Conservation (phyloP, 2,797 vertebrate species). For the Acanthurus tractus region DNA sequence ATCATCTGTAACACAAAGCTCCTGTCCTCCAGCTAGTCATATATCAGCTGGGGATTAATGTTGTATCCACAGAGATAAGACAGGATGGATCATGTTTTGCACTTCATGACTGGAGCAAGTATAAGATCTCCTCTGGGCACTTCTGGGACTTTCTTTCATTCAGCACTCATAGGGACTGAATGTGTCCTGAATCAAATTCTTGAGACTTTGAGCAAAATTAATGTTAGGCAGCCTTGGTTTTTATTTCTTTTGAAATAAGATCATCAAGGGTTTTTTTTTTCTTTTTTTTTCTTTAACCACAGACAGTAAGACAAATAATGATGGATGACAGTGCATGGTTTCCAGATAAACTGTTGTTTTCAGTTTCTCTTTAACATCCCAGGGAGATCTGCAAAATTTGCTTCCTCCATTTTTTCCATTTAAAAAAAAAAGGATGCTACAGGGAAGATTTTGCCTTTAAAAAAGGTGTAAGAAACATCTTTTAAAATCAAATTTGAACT, state of each 20-base stretch:
- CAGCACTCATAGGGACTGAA: not conserved
- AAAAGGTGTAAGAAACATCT: too few relatives aligned
- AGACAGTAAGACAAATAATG: not conserved
- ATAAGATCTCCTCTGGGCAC: not conserved
- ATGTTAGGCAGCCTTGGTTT: not conserved
- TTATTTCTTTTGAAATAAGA: not conserved
- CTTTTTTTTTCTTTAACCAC: not conserved
- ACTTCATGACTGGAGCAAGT: not conserved
- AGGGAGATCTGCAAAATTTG: not conserved
- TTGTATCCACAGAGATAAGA: not conserved
- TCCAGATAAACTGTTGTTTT: conserved; percentile 9
- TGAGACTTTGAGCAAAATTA: not conserved
- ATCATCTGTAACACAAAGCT: not conserved
- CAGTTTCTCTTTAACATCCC: not conserved
- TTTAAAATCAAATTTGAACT: too few relatives aligned
- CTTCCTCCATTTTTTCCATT: not conserved
- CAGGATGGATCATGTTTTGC: conserved; percentile 1
- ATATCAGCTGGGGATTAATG: conserved; percentile 1
- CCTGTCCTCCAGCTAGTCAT: not conserved
- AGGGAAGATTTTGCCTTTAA: too few relatives aligned
- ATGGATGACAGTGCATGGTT: not conserved
- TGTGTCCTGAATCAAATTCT: not conserved
- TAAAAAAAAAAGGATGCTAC: too few relatives aligned
- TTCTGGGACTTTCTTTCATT: not conserved
- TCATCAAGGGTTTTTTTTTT: not conserved